Base-by-base conservation (phyloP, 2,888 invertebrate species). In the Agonopterix subpropinquella region DNA sequence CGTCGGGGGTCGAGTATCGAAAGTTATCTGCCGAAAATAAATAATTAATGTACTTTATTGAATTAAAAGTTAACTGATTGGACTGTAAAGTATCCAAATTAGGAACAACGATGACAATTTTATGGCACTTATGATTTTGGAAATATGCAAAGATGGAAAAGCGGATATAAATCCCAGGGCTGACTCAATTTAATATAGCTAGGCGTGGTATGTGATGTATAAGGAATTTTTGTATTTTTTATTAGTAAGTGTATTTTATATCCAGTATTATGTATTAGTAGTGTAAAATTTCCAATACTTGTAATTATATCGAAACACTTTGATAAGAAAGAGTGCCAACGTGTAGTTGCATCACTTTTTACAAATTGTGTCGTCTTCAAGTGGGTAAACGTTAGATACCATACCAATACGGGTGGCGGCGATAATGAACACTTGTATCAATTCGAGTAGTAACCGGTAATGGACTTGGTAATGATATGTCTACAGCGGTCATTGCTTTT, bases 391-490 rank as follows among this genome's bases (percentile, higher is more conserved):
- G 54, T 62, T 56, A 62, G 61, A 58, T 63, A 61, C 51, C 57
- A 58, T 63, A 61, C 51, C 57, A 52, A 54, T 57, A 59, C 48
- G 51, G 52, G 57, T 57, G 52, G 11, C 5, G 39, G 58, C 65
- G 65, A 64, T 71, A 62, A 28, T 28, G 28, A 65, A 66, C 59
- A 64, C 65, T 67, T 61, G 57, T 64, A 67, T 69, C 65, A 62
- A 64, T 71, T 66, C 63, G 59, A 62, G 64, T 60, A 57, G 52
- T 55, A 59, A 62, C 64, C 60, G 57, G 52, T 55, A 59, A 60
- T 68, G 65, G 62, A 64, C 52, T 51, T 48, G 45, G 52, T 58
- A 62, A 59, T 57, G 59, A 49, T 53, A 53, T 58, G 55, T 49
- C 52, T 54, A 56, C 43, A 47, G 50, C 51, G 51, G 51, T 48